Percentiles rank a stretch among this genome's conserved stretches.
Evolutionary conservation across 2,888 invertebrate species (phyloP).

Genomic region (Volucella inanis): DNA sequence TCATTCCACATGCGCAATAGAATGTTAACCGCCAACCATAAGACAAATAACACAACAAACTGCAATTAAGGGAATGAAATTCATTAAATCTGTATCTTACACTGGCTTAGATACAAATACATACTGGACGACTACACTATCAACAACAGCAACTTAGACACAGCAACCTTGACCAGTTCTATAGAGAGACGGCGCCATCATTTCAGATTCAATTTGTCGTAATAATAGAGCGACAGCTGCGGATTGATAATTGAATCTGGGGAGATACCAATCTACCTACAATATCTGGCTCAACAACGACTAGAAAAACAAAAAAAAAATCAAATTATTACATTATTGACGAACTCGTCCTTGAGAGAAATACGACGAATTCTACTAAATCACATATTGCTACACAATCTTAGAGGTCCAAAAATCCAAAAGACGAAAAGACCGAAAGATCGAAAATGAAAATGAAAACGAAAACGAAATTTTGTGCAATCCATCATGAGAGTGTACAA

Average conservation of each 20-base stretch:
- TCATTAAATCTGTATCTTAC: slow-evolving; percentile 64
- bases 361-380: slow-evolving; percentile 33
- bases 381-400: background rate
- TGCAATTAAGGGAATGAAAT: slow-evolving; percentile 71
- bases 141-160: slow-evolving; percentile 22
- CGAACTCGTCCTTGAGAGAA: slow-evolving; percentile 64
- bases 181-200: slow-evolving; percentile 65
- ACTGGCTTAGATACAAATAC: slow-evolving; percentile 39
- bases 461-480: slow-evolving; percentile 49
- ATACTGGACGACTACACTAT: background rate
- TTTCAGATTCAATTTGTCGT: slow-evolving; percentile 72
- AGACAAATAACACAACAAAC: slow-evolving; percentile 53
- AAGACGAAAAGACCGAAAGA: background rate
- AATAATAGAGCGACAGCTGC: slow-evolving; percentile 70
- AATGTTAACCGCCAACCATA: slow-evolving; percentile 47
- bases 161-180: slow-evolving; percentile 70
- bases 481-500: slow-evolving; percentile 41
- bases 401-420: no score
- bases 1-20: slow-evolving; percentile 56
- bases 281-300: no score
- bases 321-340: slow-evolving; percentile 40
- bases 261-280: slow-evolving; percentile 12
- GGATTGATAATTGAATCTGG: slow-evolving; percentile 64
- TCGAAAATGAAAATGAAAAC: slow-evolving; percentile 16
- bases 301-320: slow-evolving; percentile 20